Conservation (phyloP, 2,888 invertebrate species). For the Chrysotoxum bicinctum region DNA sequence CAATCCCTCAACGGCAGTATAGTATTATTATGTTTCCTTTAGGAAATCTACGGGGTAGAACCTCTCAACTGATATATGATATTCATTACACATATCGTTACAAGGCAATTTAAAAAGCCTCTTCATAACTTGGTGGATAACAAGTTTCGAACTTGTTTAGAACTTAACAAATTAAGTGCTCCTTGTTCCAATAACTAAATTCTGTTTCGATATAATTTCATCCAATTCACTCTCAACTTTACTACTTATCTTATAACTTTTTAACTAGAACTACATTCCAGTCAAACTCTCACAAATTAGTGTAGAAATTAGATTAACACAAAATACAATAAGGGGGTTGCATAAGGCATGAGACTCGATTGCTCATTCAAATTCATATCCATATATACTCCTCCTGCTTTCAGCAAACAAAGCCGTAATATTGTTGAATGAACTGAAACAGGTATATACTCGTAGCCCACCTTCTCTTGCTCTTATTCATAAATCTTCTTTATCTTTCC, state of each 20-base stretch:
- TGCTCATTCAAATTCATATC: slow-evolving; percentile 23
- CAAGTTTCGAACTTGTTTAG: too few relatives aligned
- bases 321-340: slow-evolving; percentile 16
- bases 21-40: too few relatives aligned
- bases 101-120: too few relatives aligned
- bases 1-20: too few relatives aligned
- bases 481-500: slow-evolving; percentile 66
- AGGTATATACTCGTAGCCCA: not conserved
- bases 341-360: slow-evolving; percentile 16
- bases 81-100: too few relatives aligned
- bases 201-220: not conserved
- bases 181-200: not conserved
- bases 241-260: slow-evolving; percentile 40
- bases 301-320: slow-evolving; percentile 62
- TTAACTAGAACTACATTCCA: slow-evolving; percentile 46
- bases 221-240: slow-evolving; percentile 3
- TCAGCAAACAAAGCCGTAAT: slow-evolving; percentile 1
- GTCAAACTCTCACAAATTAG: slow-evolving; percentile 35
- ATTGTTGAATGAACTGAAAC: slow-evolving; percentile 42
- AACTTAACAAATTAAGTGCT: too few relatives aligned
- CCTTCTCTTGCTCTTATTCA: slow-evolving; percentile 48
- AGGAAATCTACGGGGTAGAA: too few relatives aligned
- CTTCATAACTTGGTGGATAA: too few relatives aligned
- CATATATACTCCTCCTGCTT: not conserved
- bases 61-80: too few relatives aligned